Conservation (phyloP, 1,140 invertebrate species). For the Eriocheir sinensis region DNA sequence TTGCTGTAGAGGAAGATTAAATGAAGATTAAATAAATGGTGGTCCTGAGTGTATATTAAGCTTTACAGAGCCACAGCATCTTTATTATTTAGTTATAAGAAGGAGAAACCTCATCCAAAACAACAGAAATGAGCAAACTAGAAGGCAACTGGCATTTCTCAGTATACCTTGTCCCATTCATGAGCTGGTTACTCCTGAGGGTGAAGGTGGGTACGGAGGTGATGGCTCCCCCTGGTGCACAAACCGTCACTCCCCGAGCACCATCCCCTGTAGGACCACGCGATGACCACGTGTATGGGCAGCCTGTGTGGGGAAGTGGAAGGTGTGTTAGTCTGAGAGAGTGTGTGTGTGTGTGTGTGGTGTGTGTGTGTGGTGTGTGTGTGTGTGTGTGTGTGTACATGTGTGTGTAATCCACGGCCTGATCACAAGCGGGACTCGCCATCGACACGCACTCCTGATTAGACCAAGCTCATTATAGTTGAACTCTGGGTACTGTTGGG, state of each 20-base stretch:
- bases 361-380: too few species aligned
- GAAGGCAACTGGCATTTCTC: neutral
- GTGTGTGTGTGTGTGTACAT: too few species aligned
- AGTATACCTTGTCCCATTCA: constrained; percentile 92
- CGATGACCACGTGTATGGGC: constrained; percentile 96
- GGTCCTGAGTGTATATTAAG: too few species aligned
- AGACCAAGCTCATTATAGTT: too few species aligned
- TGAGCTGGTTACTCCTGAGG: constrained; percentile 92
- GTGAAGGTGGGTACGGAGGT: constrained; percentile 97
- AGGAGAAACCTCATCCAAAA: neutral
- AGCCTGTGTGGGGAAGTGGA: constrained; percentile 49
- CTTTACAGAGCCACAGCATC: neutral
- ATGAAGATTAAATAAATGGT: too few species aligned
- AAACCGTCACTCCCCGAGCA: constrained; percentile 92
- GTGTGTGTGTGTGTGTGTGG: too few species aligned
- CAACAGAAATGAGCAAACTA: neutral
- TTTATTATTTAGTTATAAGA: constrained; percentile 1
- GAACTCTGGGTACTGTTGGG: too few species aligned
- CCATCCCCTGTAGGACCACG: constrained; percentile 94
- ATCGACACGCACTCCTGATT: too few species aligned
- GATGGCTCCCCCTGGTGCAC: constrained; percentile 98
- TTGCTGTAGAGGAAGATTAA: too few species aligned
- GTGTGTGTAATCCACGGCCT: too few species aligned
- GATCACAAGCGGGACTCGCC: too few species aligned
- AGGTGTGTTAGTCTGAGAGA: too few species aligned